phyloP scores from a whole-genome alignment of 2,113 vertebrate species.

The Lepisosteus osseus region DNA sequence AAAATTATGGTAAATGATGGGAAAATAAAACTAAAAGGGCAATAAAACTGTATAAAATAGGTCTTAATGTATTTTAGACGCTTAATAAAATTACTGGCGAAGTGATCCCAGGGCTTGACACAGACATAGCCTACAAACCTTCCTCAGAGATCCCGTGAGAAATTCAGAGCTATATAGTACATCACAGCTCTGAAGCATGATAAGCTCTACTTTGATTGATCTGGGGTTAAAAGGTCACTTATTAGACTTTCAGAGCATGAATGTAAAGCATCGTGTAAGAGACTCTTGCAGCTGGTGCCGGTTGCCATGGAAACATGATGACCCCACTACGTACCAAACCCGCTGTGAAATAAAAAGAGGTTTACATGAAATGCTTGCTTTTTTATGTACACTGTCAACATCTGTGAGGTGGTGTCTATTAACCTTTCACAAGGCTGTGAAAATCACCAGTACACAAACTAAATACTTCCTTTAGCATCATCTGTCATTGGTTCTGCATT shows the following conservation, averaged over 20 bases:
- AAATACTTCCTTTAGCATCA: too few relatives aligned
- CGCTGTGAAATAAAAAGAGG: conserved; percentile 11
- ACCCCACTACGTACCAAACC: conserved; percentile 37
- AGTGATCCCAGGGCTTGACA: neutral
- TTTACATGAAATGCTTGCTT: too few relatives aligned
- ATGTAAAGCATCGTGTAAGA: conserved; percentile 55
- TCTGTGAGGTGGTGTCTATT: too few relatives aligned
- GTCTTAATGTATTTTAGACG: too few relatives aligned
- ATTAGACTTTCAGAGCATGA: conserved; percentile 44
- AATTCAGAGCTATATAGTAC: neutral
- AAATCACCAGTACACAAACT: too few relatives aligned
- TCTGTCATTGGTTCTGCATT: too few relatives aligned
- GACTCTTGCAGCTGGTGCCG: conserved; percentile 56
- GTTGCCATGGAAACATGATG: conserved; percentile 64
- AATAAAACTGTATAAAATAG: too few relatives aligned
- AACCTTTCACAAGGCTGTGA: too few relatives aligned
- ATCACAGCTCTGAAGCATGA: conserved; percentile 14
- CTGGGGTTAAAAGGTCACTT: conserved; percentile 63
- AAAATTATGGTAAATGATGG: too few relatives aligned
- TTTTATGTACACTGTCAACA: too few relatives aligned
- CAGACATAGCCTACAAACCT: neutral
- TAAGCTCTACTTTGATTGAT: conserved; percentile 45
- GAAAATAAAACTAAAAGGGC: too few relatives aligned
- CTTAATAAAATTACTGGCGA: neutral
- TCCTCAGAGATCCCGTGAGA: conserved; percentile 2